Percentiles rank a stretch among this genome's conserved stretches.
Evolutionary conservation across 1,140 invertebrate genomes (phyloP).

Genomic region (Dreissena polymorpha): DNA sequence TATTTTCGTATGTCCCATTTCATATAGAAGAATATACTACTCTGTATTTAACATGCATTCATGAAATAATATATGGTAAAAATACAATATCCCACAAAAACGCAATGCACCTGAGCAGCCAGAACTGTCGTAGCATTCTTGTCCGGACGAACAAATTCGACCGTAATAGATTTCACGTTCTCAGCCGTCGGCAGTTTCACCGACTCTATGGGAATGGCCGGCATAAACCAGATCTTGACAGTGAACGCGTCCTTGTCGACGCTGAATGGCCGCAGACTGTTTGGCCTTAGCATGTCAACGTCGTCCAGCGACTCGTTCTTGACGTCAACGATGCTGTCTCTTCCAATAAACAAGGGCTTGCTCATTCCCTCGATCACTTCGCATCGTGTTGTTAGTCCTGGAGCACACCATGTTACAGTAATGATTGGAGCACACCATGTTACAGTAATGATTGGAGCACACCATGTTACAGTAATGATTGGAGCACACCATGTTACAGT

Average conservation of each 20-base stretch:
- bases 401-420: not conserved
- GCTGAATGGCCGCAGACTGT: not conserved
- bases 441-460: too few species aligned
- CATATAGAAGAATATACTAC: too few species aligned
- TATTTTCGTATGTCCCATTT: too few species aligned
- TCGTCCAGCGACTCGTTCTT: slow-evolving; percentile 4
- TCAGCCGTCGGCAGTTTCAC: not conserved
- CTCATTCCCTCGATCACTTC: slow-evolving; percentile 34
- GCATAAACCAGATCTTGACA: slow-evolving; percentile 38
- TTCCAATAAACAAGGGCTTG: slow-evolving; percentile 21
- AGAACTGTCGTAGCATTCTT: slow-evolving; percentile 11
- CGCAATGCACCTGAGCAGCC: too few species aligned
- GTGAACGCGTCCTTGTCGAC: not conserved
- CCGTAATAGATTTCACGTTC: slow-evolving; percentile 14
- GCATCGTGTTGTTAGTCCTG: slow-evolving; percentile 5
- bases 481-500: too few species aligned
- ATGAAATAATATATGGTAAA: too few species aligned
- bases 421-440: too few species aligned
- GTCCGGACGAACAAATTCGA: slow-evolving; percentile 1
- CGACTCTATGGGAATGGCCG: slow-evolving; percentile 9
- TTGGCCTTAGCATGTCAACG: slow-evolving; percentile 33
- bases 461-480: too few species aligned
- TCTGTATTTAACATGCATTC: too few species aligned
- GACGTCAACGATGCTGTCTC: slow-evolving; percentile 15
- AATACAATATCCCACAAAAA: too few species aligned